Evolutionary conservation across 2,113 vertebrate species (phyloP), one percentile per base, ranked within the genome.

Genomic region (Loxodonta africana): DNA sequence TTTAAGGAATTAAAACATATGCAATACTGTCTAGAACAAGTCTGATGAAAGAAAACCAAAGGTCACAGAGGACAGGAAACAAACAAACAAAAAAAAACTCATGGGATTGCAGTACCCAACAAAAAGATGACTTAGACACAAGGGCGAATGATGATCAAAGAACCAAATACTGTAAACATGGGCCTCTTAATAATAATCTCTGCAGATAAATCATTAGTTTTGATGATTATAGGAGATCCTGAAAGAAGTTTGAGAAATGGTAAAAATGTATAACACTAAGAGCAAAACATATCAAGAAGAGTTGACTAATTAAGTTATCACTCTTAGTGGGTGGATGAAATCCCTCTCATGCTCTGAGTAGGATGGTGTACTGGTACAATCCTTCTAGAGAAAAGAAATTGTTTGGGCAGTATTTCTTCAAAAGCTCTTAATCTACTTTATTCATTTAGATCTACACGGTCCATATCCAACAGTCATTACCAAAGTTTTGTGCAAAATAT

Each of bases 211-310:
- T 57, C 33, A 44, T 48, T 84, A 33, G 8, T 62, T 76, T 37
- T 82, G 12, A 93, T 37, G 23, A 46, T 80, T 48, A 81, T 0
- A n/a, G 51, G 88, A 90, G 63, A 12, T 62, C 57, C 17, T 44
- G 67, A 60, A 92, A 95, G 37, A 14, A 94, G 77, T 74, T 86
- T 88, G 44, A 62, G 90, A 90, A 92, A 76, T 57, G 74, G 30
- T 21, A 76, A 53, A 89, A 82, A 3, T 91, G 82, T 20, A 41
- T 57, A 93, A 71, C 7, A 51, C 57, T 51, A 53, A 83, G 9
- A 94, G 15, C n/a, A 95, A 93, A 83, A 77, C 60, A 37, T 3
- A 65, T 57, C 1, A 2, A 41, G 41, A 67, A 89, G 12, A 65
- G 28, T 37, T 37, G 37, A 37, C 20, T 48, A 65, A 83, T 17